Evolutionary conservation across 2,888 invertebrate genomes (phyloP), one percentile per base, ranked within the genome.

Genomic region (Cecidostiba fungosa): DNA sequence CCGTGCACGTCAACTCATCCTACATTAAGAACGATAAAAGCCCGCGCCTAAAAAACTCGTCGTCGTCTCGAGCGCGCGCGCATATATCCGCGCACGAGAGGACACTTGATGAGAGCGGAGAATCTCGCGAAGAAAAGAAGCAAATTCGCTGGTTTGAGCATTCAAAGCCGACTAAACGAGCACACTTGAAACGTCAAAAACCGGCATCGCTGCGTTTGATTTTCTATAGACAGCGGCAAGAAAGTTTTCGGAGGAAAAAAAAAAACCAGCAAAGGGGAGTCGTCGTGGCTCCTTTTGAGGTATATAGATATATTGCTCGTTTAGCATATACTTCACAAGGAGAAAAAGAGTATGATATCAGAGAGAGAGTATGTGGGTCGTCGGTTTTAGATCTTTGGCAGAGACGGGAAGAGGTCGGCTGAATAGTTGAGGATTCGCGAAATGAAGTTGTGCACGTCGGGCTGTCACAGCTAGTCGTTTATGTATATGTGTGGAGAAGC

Each of bases 161-260:
- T 74, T 73, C 43, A 81, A 81, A 77, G 70, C 54, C n/a, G 54
- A 72, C 72, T 50, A 77, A 76, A 43, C 83, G 54, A 39, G 70
- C 59, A 16, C 77, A 83, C 83, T 83, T 26, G 72, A 83, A 72
- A 70, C 69, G 82, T 82, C 82, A 77, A 70, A 82, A 82, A 74
- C 62, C 59, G 66, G n/a, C 36, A 16, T 50, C 81, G 32, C 10
- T 36, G 5, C 81, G 76, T 82, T 82, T 82, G 74, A 82, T 82
- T 82, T 82, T 69, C 74, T 66, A 66, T 74, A 47, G 74, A 62
- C 26, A 12, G 16, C 10, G 19, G 16, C n/a, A 19, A 23, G 62
- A 23, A n/a, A 23, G 6, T n/a, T n/a, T 62, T 26, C 23, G 70
- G 70, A 39, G 23, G 3, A 23, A 23, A 26, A 26, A 26, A 62